These are phyloP conservation scores for Elysia crispata DNA, from an alignment of 2,888 invertebrate genomes.

Conservation along the genomic window DNA sequence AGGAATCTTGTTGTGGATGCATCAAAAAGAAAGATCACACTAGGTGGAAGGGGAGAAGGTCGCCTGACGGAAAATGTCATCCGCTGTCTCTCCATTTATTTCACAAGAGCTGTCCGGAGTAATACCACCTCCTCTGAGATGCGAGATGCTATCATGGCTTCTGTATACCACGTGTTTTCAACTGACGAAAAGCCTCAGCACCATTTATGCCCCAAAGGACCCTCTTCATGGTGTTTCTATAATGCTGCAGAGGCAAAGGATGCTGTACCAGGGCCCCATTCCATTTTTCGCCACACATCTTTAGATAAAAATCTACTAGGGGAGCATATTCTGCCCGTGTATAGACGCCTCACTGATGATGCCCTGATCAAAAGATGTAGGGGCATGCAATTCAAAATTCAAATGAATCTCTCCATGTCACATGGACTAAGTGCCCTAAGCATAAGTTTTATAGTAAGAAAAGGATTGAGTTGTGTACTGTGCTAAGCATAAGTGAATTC, in stretches of 20 bases:
- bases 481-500: conserved; percentile 12
- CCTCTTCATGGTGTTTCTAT: conserved; percentile 33
- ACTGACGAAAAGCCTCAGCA: conserved; percentile 36
- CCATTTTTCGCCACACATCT: neutral
- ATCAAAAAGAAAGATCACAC: conserved; percentile 23
- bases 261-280: neutral
- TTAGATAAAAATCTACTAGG: neutral
- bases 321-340: conserved; percentile 20
- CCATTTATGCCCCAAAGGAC: conserved; percentile 28
- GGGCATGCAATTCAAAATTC: conserved; percentile 20
- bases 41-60: conserved; percentile 39
- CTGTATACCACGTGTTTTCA: conserved; percentile 12
- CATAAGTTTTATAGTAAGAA: neutral
- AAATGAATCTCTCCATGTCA: conserved; percentile 18
- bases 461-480: conserved; percentile 10
- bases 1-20: conserved; percentile 37
- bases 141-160: conserved; percentile 26
- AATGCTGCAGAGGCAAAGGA: neutral
- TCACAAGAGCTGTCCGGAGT: conserved; percentile 24
- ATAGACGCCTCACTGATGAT: conserved; percentile 12
- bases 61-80: conserved; percentile 34
- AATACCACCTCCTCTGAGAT: conserved; percentile 23
- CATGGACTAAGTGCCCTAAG: conserved; percentile 23
- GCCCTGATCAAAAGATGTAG: conserved; percentile 17
- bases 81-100: conserved; percentile 27